A percentile compares a stretch with the other conserved stretches of the same genome.
phyloP scores from a whole-genome alignment of 2,888 invertebrate genomes.

The Athetis lepigone region DNA sequence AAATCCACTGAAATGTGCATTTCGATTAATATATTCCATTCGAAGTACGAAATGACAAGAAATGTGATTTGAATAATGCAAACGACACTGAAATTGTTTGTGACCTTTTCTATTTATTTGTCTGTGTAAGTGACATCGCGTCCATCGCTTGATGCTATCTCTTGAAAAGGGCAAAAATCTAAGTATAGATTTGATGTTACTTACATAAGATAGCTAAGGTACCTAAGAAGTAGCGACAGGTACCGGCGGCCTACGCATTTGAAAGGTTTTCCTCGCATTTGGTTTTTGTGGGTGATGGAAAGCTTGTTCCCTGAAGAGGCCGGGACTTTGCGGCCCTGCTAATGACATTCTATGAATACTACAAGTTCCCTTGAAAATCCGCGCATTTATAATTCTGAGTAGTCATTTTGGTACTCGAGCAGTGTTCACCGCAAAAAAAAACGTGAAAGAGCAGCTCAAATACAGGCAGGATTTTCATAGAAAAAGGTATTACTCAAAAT shows the following conservation, averaged over 20 bases:
- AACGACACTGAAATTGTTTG: constrained; percentile 15
- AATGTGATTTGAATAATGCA: constrained; percentile 22
- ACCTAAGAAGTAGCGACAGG: constrained; percentile 31
- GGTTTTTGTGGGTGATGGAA: constrained; percentile 36
- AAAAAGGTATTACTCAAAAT: constrained; percentile 27
- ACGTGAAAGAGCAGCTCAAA: constrained; percentile 7
- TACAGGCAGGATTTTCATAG: constrained; percentile 7
- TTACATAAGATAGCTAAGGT: constrained; percentile 34
- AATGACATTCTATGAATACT: constrained; percentile 54
- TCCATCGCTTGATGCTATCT: constrained; percentile 52
- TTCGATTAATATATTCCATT: constrained; percentile 5
- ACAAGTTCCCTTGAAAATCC: constrained; percentile 25
- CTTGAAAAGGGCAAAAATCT: constrained; percentile 35
- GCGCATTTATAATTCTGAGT: constrained; percentile 34
- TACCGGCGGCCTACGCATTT: constrained; percentile 13
- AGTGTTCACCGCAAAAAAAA: constrained; percentile 11
- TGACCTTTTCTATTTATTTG: constrained; percentile 20
- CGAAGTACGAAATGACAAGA: constrained; percentile 17
- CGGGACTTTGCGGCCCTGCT: constrained; percentile 20
- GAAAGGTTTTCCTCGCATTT: constrained; percentile 30
- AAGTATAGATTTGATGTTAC: constrained; percentile 39
- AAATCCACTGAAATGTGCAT: constrained; percentile 26
- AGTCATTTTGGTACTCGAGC: constrained; percentile 16
- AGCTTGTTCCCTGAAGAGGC: constrained; percentile 23
- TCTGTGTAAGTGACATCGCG: constrained; percentile 49